Percentiles rank a stretch among this genome's conserved stretches.
Conservation (phyloP, 2,797 vertebrate species). For the Catostomus latipinnis region DNA sequence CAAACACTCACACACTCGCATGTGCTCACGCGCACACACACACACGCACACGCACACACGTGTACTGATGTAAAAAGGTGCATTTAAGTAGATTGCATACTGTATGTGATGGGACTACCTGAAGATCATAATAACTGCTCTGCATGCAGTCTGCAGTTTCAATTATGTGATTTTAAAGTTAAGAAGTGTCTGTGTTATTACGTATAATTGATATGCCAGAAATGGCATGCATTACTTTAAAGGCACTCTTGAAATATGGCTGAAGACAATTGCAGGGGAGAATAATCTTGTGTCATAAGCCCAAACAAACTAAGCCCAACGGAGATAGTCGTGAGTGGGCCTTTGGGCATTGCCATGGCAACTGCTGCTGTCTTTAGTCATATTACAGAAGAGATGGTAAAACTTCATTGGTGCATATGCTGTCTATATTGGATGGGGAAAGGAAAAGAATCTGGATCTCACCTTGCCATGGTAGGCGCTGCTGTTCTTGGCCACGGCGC, state of each 20-base stretch:
- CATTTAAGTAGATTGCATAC: neutral
- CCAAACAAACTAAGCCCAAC: constrained; percentile 47
- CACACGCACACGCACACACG: constrained; percentile 27
- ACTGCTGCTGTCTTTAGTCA: constrained; percentile 50
- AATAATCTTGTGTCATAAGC: constrained; percentile 38
- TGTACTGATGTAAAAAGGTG: neutral
- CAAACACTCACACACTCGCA: too few relatives aligned
- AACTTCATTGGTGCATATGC: constrained; percentile 1
- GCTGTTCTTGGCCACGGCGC: constrained; percentile 91
- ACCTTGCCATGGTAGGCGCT: constrained; percentile 96
- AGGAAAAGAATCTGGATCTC: constrained; percentile 53
- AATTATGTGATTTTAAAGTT: constrained; percentile 1
- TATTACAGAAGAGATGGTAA: constrained; percentile 24
- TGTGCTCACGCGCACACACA: neutral
- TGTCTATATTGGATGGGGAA: neutral
- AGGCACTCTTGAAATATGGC: constrained; percentile 15
- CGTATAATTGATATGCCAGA: constrained; percentile 6
- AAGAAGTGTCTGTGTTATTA: neutral
- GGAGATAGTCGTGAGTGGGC: constrained; percentile 42
- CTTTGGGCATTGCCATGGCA: constrained; percentile 59
- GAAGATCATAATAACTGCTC: constrained; percentile 28
- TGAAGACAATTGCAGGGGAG: constrained; percentile 17
- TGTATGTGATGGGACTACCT: constrained; percentile 15
- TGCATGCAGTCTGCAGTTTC: constrained; percentile 13
- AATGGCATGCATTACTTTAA: neutral